Conservation (phyloP, 2,888 invertebrate genomes). For the Sphaeridia pumilis region DNA sequence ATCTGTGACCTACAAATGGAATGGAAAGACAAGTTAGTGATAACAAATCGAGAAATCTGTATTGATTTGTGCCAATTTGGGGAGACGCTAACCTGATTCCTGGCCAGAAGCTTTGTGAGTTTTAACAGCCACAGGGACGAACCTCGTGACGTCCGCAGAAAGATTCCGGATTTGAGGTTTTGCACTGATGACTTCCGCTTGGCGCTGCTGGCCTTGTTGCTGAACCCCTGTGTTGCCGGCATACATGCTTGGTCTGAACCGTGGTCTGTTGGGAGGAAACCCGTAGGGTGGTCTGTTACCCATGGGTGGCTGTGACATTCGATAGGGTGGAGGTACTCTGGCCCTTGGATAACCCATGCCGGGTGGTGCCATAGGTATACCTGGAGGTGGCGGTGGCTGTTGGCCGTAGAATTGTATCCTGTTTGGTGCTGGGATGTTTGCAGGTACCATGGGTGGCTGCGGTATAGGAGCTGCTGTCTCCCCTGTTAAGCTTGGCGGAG, state of each 20-base stretch:
- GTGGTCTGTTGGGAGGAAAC: neutral
- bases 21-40: too few relatives aligned
- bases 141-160: conserved; percentile 87
- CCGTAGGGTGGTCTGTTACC: conserved; percentile 30
- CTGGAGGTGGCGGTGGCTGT: conserved; percentile 25
- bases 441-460: conserved; percentile 23
- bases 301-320: conserved; percentile 29
- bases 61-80: too few relatives aligned
- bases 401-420: conserved; percentile 13
- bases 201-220: too few relatives aligned
- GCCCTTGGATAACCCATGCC: conserved; percentile 41
- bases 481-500: conserved; percentile 5
- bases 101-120: conserved; percentile 77
- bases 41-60: too few relatives aligned
- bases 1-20: neutral
- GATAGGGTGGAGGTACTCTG: conserved; percentile 39
- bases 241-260: conserved; percentile 7
- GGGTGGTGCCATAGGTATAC: too few relatives aligned
- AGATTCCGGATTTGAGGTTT: conserved; percentile 92
- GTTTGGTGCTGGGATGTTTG: conserved; percentile 12
- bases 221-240: too few relatives aligned
- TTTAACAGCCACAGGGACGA: conserved; percentile 83
- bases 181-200: conserved; percentile 68
- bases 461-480: conserved; percentile 21
- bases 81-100: conserved; percentile 13